A percentile compares a stretch with the other conserved stretches of the same genome.
These are phyloP conservation scores for Nezara viridula DNA, from an alignment of 2,888 invertebrate genomes.

Conservation along the genomic window DNA sequence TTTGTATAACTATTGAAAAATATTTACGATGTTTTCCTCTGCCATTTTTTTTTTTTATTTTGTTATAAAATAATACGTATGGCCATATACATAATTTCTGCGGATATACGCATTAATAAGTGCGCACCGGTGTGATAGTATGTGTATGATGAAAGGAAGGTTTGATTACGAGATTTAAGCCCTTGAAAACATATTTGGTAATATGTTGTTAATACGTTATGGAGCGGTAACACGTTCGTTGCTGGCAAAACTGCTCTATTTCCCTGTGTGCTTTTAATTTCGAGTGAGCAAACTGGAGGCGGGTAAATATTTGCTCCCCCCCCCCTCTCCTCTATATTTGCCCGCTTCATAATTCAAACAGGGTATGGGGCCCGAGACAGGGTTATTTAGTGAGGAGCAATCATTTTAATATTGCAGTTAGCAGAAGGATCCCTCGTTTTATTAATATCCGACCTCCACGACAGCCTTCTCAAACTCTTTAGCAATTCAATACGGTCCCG, in stretches of 20 bases:
- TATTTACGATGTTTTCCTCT: too few species aligned
- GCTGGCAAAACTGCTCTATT: conserved; percentile 72
- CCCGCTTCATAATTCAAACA: conserved; percentile 77
- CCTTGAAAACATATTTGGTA: conserved; percentile 50
- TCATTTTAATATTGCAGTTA: conserved; percentile 74
- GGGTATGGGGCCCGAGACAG: conserved; percentile 67
- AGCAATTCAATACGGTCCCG: conserved; percentile 6
- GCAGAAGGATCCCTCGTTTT: conserved; percentile 52
- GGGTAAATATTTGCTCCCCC: conserved; percentile 73
- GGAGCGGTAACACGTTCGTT: conserved; percentile 64
- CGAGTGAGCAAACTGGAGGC: conserved; percentile 74
- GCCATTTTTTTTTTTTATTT: too few species aligned
- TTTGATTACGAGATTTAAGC: conserved; percentile 49
- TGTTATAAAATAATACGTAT: too few species aligned
- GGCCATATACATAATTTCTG: too few species aligned
- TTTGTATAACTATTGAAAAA: too few species aligned
- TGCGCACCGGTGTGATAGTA: not conserved
- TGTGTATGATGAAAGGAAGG: not conserved
- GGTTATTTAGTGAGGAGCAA: conserved; percentile 77
- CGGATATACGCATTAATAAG: too few species aligned
- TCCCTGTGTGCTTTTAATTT: conserved; percentile 78
- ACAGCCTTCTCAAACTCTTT: conserved; percentile 34
- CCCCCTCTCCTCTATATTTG: conserved; percentile 75
- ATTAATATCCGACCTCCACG: conserved; percentile 28
- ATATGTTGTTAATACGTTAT: conserved; percentile 62